These are phyloP conservation scores for Athalia rosae DNA, from an alignment of 2,888 invertebrate genomes.

Conservation along the genomic window DNA sequence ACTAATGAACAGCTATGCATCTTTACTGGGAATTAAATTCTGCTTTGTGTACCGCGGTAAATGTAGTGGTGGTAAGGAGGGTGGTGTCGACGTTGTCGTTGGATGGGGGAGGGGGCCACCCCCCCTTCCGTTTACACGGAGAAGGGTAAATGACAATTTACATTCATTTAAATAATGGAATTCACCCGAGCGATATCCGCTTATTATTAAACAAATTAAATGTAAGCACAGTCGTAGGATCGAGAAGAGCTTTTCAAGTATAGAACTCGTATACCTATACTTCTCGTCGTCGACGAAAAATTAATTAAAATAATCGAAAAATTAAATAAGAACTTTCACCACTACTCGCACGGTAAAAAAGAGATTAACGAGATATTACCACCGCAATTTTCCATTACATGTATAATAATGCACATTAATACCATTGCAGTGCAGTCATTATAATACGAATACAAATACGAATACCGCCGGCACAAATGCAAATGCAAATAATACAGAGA, in stretches of 20 bases:
- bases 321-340: constrained; percentile 23
- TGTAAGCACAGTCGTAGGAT: constrained; percentile 29
- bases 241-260: constrained; percentile 1
- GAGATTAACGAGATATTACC: constrained; percentile 20
- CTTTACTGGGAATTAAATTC: constrained; percentile 42
- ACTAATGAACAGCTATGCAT: constrained; percentile 35
- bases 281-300: constrained; percentile 30
- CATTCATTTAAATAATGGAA: constrained; percentile 47
- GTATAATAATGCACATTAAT: no score
- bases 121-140: constrained; percentile 6
- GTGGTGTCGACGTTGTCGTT: constrained; percentile 18
- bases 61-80: background rate
- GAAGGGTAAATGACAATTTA: constrained; percentile 44
- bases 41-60: constrained; percentile 24
- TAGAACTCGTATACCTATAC: background rate
- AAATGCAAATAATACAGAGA: constrained; percentile 12
- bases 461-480: background rate
- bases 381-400: background rate
- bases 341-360: background rate
- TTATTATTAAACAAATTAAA: constrained; percentile 44
- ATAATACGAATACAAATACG: background rate
- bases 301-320: constrained; percentile 37
- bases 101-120: background rate
- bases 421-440: background rate
- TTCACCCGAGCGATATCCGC: constrained; percentile 38